A percentile compares a stretch with the other conserved stretches of the same genome.
These are phyloP conservation scores for Bergia sp. DNA, from an alignment of 92 coral and sea anemone genomes.

Conservation along the genomic window DNA sequence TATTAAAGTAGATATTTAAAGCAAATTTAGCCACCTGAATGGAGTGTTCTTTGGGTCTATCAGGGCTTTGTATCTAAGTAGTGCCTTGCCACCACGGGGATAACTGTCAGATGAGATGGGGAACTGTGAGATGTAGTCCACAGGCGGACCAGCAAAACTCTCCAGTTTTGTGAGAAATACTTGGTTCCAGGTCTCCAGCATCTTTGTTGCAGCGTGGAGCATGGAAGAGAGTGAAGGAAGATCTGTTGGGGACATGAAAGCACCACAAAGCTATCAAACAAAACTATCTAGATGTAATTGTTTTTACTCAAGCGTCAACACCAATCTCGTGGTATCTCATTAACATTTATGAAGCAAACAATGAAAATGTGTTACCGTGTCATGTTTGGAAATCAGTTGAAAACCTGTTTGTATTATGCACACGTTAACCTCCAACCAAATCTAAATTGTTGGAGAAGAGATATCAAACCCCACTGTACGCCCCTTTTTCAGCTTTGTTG, in stretches of 20 bases:
- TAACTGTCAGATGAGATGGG: slow-evolving; percentile 88
- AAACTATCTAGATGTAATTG: background rate
- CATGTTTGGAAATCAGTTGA: too few relatives aligned
- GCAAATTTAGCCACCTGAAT: slow-evolving; percentile 65
- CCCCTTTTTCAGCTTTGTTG: too few relatives aligned
- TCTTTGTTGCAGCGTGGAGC: slow-evolving; percentile 92
- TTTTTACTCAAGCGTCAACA: background rate
- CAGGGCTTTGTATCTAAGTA: slow-evolving; percentile 93
- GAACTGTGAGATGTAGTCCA: slow-evolving; percentile 84
- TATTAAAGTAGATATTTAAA: too few relatives aligned
- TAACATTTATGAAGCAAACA: too few relatives aligned
- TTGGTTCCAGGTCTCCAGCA: slow-evolving; percentile 92
- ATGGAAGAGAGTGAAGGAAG: slow-evolving; percentile 94
- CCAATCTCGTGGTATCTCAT: too few relatives aligned
- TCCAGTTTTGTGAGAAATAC: slow-evolving; percentile 81
- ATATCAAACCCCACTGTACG: too few relatives aligned
- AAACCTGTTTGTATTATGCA: too few relatives aligned
- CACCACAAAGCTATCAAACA: background rate
- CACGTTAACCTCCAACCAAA: too few relatives aligned
- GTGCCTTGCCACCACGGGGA: slow-evolving; percentile 95
- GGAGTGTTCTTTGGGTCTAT: slow-evolving; percentile 95
- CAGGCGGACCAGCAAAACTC: slow-evolving; percentile 86
- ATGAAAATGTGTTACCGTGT: too few relatives aligned
- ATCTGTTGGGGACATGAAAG: slow-evolving; percentile 56
- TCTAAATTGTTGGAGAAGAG: too few relatives aligned